Conservation (phyloP, 2,888 invertebrate genomes). For the Malachius bipustulatus region DNA sequence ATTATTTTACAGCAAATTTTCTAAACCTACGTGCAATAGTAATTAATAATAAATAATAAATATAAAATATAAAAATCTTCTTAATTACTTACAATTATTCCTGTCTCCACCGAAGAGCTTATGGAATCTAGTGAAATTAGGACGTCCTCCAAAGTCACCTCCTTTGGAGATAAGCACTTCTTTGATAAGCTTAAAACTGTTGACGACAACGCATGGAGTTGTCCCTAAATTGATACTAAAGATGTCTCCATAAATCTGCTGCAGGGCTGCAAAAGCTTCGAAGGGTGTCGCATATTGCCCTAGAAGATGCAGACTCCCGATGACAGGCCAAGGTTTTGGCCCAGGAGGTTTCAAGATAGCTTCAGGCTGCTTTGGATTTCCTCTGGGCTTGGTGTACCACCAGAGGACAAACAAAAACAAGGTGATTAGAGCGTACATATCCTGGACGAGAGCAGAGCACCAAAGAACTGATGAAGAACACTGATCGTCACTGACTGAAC, state of each 20-base stretch:
- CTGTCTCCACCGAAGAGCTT: constrained; percentile 73
- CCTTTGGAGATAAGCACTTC: constrained; percentile 71
- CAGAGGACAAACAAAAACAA: constrained; percentile 32
- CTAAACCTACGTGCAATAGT: too few species aligned
- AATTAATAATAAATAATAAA: too few species aligned
- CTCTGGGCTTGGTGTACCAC: constrained; percentile 24
- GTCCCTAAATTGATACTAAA: constrained; percentile 57
- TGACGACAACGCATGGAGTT: constrained; percentile 60
- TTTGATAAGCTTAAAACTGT: constrained; percentile 56
- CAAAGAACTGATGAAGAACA: too few species aligned
- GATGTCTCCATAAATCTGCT: constrained; percentile 59
- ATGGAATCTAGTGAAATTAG: constrained; percentile 70
- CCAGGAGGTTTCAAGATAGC: constrained; percentile 60
- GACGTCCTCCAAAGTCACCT: constrained; percentile 70
- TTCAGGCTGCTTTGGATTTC: constrained; percentile 15
- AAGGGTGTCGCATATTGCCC: constrained; percentile 55
- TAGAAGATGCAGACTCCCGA: constrained; percentile 60
- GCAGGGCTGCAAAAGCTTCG: constrained; percentile 56
- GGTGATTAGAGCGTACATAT: constrained; percentile 33
- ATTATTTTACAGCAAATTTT: too few species aligned
- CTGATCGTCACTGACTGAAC: too few species aligned
- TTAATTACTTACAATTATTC: constrained; percentile 67
- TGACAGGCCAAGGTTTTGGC: constrained; percentile 52
- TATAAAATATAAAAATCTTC: constrained; percentile 11
- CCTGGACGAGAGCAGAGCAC: too few species aligned